Evolutionary conservation across 1,140 invertebrate genomes (phyloP), one percentile per base, ranked within the genome.

Genomic region (Nylanderia fulva): DNA sequence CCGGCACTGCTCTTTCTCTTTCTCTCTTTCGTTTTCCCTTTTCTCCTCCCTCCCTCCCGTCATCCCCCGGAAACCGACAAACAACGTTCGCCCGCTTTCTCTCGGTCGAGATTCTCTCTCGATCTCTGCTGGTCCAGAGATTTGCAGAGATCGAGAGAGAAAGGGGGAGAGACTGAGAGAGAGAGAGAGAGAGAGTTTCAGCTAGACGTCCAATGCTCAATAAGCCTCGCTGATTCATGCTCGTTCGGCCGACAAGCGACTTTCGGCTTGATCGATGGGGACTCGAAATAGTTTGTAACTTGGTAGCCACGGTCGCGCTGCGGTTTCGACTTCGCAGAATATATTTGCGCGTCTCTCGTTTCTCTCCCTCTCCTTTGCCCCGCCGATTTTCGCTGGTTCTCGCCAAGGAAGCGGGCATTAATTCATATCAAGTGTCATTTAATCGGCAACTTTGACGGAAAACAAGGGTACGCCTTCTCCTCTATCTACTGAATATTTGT

Each of bases 161-260:
- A 3, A 45, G 69, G 36, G 58, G 52, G 58, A n/a, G n/a, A n/a
- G n/a, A n/a, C n/a, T n/a, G n/a, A n/a, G n/a, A n/a, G 56, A 56
- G 58, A 56, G 75, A 83, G 86, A 9, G 39, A 84, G 13, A 45
- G 69, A 45, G 58, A 58, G 58, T 69, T 72, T 80, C 83, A 58
- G 75, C 79, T 88, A 33, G 29, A 84, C 61, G 84, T 82, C 63
- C 64, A 27, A 76, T 63, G 74, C 74, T 79, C 58, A 86, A 84
- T 88, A 89, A 86, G 88, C 85, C 88, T 64, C 82, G 87, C 85
- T 89, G 88, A 89, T 89, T 90, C 88, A 89, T 90, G 84, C 87
- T 83, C 68, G 85, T 89, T 84, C 80, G 74, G 75, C 80, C 88
- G 85, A 86, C 87, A 89, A 79, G 88, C 64, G 79, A 88, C 88